Conservation (phyloP, 2,888 invertebrate genomes). For the Leistus spinibarbis region DNA sequence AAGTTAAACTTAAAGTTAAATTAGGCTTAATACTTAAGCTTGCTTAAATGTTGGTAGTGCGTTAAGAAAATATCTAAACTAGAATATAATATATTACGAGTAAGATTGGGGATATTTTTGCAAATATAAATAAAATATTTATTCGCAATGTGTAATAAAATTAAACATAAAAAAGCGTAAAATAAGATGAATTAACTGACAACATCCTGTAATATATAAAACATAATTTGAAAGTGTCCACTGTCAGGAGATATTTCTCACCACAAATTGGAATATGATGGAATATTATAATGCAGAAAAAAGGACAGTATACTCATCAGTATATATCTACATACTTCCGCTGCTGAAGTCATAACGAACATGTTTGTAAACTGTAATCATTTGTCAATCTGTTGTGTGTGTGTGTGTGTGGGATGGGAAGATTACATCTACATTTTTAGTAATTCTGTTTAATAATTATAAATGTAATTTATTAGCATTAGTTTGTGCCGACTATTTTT, state of each 20-base stretch:
- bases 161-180: neutral
- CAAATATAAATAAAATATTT: neutral
- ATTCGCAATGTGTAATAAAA: neutral
- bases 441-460: constrained; percentile 16
- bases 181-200: no score
- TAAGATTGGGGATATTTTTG: neutral
- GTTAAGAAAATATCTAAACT: no score
- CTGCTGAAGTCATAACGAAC: neutral
- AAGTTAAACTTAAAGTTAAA: no score
- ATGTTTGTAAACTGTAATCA: constrained; percentile 8
- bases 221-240: neutral
- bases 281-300: neutral
- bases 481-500: constrained; percentile 18
- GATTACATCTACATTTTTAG: constrained; percentile 13
- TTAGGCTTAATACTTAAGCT: no score
- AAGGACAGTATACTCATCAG: neutral
- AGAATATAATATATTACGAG: no score
- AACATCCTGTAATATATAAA: neutral
- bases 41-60: no score
- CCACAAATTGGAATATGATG: neutral
- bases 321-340: neutral
- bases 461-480: constrained; percentile 28
- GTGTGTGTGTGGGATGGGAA: no score
- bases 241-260: neutral
- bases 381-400: constrained; percentile 21